Percentiles rank a stretch among this genome's conserved stretches.
These are phyloP conservation scores for Cynodonichthys magdalenae DNA, from an alignment of 2,797 vertebrate genomes.

Conservation along the genomic window DNA sequence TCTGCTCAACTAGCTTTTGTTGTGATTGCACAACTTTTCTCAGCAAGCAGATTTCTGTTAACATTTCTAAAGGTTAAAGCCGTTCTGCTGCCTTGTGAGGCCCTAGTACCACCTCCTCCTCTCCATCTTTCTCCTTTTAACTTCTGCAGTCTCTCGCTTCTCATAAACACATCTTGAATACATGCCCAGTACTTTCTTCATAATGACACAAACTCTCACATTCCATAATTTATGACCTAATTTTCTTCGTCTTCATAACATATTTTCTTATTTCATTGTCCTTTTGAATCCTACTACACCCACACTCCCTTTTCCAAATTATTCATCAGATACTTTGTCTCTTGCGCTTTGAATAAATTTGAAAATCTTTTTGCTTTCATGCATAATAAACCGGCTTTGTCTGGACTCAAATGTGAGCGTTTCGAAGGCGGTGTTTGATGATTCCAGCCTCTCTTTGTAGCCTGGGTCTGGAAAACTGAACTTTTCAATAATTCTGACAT, in stretches of 20 bases:
- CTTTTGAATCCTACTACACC: background rate
- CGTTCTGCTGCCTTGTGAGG: conserved; percentile 32
- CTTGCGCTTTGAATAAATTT: conserved; percentile 12
- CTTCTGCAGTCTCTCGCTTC: conserved; percentile 23
- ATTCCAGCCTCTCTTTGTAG: conserved; percentile 21
- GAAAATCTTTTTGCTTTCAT: background rate
- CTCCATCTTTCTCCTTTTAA: conserved; percentile 43
- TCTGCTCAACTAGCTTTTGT: conserved; percentile 50
- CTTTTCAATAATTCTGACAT: conserved; percentile 34
- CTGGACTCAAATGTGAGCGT: conserved; percentile 7
- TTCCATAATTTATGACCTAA: background rate
- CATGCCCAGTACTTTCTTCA: conserved; percentile 6
- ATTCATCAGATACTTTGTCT: background rate
- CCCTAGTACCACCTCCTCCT: conserved; percentile 30
- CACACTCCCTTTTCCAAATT: background rate
- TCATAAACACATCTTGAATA: conserved; percentile 27
- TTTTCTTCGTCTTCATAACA: conserved; percentile 6
- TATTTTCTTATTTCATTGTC: background rate
- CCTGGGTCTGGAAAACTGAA: conserved; percentile 3
- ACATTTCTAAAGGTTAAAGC: conserved; percentile 74
- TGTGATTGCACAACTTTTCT: conserved; percentile 61
- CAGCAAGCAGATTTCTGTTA: conserved; percentile 66
- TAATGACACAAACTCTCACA: conserved; percentile 2
- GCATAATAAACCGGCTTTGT: conserved; percentile 12
- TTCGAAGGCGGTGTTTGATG: conserved; percentile 16